Conservation (phyloP, 2,797 vertebrate genomes). For the Lutjanus campechanus region DNA sequence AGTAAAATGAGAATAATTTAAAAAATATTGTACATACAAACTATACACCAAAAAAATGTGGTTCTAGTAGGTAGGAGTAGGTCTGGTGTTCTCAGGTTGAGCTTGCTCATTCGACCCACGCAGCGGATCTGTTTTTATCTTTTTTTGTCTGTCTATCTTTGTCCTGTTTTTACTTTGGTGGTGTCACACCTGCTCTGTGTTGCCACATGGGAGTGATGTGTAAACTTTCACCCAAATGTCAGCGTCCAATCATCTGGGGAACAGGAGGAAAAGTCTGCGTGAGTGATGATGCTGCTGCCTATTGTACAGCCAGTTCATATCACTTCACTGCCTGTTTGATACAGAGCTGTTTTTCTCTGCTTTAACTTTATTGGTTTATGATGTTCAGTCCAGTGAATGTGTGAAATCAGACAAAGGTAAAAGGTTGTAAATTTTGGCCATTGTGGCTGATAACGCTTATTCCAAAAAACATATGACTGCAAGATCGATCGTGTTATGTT, state of each 20-base stretch:
- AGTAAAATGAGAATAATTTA: neutral
- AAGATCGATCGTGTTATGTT: neutral
- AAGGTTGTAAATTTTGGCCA: neutral
- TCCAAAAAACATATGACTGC: neutral
- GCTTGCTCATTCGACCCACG: neutral
- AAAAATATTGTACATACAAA: neutral
- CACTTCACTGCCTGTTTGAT: neutral
- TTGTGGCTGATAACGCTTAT: neutral
- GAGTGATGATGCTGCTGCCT: no score
- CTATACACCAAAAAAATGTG: neutral
- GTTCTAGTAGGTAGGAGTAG: neutral
- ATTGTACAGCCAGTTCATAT: no score
- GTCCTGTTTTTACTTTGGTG: neutral
- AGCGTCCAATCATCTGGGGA: neutral
- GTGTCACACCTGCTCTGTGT: neutral
- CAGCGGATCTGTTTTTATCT: neutral
- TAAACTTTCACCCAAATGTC: constrained; percentile 1
- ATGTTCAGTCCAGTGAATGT: neutral
- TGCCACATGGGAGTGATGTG: neutral
- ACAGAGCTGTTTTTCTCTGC: neutral
- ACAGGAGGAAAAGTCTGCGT: neutral
- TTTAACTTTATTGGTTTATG: neutral
- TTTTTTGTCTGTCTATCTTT: neutral
- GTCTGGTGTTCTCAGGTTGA: neutral
- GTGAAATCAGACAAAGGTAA: neutral